phyloP scores from a whole-genome alignment of 2,113 vertebrate species.

The Bambusicola thoracicus region DNA sequence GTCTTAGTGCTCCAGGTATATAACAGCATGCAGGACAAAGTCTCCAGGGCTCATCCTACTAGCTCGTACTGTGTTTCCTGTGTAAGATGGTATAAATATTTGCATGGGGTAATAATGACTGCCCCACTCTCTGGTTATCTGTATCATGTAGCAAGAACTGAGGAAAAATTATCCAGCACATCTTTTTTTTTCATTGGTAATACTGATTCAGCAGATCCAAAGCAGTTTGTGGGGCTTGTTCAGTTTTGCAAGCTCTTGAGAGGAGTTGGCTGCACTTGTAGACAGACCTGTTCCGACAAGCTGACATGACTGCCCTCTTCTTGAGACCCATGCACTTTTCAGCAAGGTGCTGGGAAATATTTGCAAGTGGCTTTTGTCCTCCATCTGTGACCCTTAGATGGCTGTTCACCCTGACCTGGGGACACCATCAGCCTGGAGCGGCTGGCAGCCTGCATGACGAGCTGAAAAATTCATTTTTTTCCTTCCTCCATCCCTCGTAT shows the following conservation, averaged over 20 bases:
- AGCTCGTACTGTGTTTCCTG: neutral
- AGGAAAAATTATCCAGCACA: neutral
- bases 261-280: neutral
- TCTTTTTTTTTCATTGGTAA: neutral
- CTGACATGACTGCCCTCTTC: neutral
- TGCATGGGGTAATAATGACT: neutral
- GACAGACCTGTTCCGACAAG: neutral
- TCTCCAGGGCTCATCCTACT: neutral
- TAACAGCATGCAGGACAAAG: neutral
- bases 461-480: neutral
- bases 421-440: neutral
- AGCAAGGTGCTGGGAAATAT: neutral
- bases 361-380: neutral
- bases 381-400: neutral
- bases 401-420: neutral
- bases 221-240: neutral
- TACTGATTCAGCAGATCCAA: neutral
- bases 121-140: neutral
- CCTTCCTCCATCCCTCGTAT: neutral
- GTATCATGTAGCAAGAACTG: neutral
- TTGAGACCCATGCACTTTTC: neutral
- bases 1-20: slow-evolving; percentile 25
- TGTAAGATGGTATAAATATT: neutral
- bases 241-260: neutral
- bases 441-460: neutral